These are phyloP conservation scores for Cephus spinipes DNA, from an alignment of 2,888 invertebrate species.

Conservation along the genomic window DNA sequence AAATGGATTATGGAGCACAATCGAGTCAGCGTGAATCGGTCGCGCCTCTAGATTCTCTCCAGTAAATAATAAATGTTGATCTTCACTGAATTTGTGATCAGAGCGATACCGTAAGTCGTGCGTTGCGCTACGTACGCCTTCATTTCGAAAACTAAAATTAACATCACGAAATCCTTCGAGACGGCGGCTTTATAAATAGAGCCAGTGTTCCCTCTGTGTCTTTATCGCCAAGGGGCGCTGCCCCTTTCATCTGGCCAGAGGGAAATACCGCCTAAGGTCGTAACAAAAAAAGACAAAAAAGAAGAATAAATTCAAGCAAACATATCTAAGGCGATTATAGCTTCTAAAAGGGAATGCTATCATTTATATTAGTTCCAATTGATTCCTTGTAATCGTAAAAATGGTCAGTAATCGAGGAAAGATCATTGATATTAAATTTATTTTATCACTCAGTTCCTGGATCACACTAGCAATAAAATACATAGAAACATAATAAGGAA, in stretches of 20 bases:
- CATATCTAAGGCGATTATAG: not conserved
- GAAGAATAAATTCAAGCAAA: not conserved
- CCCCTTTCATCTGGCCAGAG: slow-evolving; percentile 16
- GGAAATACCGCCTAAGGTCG: slow-evolving; percentile 5
- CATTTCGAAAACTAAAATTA: slow-evolving; percentile 58
- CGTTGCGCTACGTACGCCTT: slow-evolving; percentile 26
- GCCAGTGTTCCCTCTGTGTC: slow-evolving; percentile 26
- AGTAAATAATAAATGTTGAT: not conserved
- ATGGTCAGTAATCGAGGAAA: too few relatives aligned
- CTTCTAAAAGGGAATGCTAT: not conserved
- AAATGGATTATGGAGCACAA: not conserved
- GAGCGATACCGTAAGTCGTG: not conserved
- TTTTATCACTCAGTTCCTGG: too few relatives aligned
- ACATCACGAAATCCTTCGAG: slow-evolving; percentile 52
- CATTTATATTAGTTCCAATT: not conserved
- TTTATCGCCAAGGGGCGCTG: slow-evolving; percentile 14
- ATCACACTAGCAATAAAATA: too few relatives aligned
- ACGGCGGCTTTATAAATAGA: slow-evolving; percentile 58
- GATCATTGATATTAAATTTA: too few relatives aligned
- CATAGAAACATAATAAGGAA: too few relatives aligned
- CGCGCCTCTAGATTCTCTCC: not conserved
- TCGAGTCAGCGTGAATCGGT: not conserved
- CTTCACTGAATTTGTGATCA: not conserved
- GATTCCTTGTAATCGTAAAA: too few relatives aligned
- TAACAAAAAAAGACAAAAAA: not conserved